Evolutionary conservation across 2,113 vertebrate species (phyloP).

Genomic region (Lonchura striata): DNA sequence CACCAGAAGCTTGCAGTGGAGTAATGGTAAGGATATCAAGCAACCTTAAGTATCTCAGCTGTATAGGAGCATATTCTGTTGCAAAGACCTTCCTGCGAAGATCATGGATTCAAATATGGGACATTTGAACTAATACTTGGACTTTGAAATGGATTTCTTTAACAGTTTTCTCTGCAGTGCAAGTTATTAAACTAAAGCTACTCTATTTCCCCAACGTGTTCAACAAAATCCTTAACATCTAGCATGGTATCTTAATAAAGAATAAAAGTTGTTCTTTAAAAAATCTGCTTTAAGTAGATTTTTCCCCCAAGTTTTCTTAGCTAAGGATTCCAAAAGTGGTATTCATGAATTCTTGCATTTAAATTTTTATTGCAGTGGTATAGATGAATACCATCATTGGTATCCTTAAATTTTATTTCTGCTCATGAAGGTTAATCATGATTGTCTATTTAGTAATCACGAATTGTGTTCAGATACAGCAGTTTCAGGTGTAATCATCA

Average conservation of each 20-base stretch:
- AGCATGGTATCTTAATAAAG: constrained; percentile 85
- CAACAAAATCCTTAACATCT: constrained; percentile 82
- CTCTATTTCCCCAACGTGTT: constrained; percentile 83
- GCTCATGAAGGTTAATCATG: constrained; percentile 94
- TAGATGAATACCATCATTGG: constrained; percentile 78
- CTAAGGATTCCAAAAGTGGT: constrained; percentile 81
- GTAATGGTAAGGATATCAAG: constrained; percentile 94
- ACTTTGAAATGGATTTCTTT: constrained; percentile 88
- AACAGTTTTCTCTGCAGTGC: constrained; percentile 88
- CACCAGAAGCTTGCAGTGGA: constrained; percentile 91
- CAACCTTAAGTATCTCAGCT: constrained; percentile 85
- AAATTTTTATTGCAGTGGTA: constrained; percentile 79
- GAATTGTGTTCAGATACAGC: constrained; percentile 96
- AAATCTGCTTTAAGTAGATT: constrained; percentile 85
- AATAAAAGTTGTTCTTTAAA: constrained; percentile 78
- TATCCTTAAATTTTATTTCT: constrained; percentile 81
- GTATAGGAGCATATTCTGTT: constrained; percentile 95
- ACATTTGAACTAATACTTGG: constrained; percentile 87
- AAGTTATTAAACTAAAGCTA: constrained; percentile 88
- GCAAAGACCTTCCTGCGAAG: constrained; percentile 85
- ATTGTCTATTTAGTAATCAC: constrained; percentile 87
- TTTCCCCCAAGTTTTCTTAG: constrained; percentile 75
- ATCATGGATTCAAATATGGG: constrained; percentile 86
- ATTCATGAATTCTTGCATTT: constrained; percentile 77
- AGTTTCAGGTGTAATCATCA: constrained; percentile 99